Evolutionary conservation across 2,797 vertebrate species (phyloP), one percentile per base, ranked within the genome.

Genomic region (Xenops minutus): DNA sequence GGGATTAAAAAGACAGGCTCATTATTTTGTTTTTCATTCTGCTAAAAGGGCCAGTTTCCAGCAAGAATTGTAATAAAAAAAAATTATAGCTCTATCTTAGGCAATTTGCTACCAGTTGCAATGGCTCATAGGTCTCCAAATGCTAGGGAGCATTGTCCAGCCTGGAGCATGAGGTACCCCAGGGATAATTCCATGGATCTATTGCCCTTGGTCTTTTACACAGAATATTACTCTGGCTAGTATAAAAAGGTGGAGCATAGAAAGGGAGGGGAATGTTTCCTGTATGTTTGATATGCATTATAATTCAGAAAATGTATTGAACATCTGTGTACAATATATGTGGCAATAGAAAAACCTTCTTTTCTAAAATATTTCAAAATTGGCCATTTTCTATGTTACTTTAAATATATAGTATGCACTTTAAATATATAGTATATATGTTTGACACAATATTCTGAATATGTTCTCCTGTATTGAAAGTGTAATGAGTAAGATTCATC

Each of bases 21-120:
- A 63, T 97, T 96, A 89, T 97, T 97, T 96, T 96, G 84, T 88
- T 96, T 97, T 97, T 88, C 75, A 71, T 80, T 93, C 87, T 91
- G 79, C 79, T 79, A 86, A 94, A 91, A 95, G 74, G 82, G 68
- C 43, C 80, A 32, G 73, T 91, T 96, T 88, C 85, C 61, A 92
- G 71, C 48, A 95, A 83, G 77, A 81, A 92, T 95, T 80, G 52
- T 26, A 84, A 76, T 69, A 56, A 85, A 94, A 78, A 89, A 86
- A 86, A 89, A 86, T 51, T 93, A 96, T 55, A 83, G 80, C 62
- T 96, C 72, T 97, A 85, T 92, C 88, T 84, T 76, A 97, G 85
- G 80, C 93, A 72, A 61, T 96, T 95, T 97, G 89, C 95, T 94
- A 64, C 81, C 56, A 83, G 79, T 92, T 92, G 80, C 81, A 87